These are phyloP conservation scores for Pseudopodoces humilis DNA, from an alignment of 2,113 vertebrate species.

Conservation along the genomic window DNA sequence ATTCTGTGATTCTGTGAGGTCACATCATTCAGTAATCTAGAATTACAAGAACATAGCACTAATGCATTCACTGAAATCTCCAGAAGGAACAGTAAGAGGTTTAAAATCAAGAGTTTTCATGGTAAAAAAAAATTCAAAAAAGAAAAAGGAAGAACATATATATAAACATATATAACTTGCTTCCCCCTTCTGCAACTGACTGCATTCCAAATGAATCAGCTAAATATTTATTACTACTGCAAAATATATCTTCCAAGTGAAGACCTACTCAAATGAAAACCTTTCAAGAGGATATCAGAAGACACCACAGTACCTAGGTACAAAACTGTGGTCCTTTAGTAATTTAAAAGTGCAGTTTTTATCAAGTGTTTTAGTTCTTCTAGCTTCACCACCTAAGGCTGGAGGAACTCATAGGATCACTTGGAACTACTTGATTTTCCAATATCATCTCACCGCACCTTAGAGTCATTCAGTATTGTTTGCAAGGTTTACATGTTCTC, in stretches of 20 bases:
- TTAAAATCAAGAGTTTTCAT: background rate
- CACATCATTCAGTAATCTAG: background rate
- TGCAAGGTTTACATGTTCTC: background rate
- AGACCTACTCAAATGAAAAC: background rate
- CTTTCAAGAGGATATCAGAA: background rate
- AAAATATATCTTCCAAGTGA: background rate
- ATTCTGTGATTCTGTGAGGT: background rate
- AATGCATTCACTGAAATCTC: background rate
- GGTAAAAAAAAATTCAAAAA: background rate
- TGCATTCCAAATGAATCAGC: background rate
- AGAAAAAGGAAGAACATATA: background rate
- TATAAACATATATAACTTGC: background rate
- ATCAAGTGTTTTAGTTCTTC: background rate
- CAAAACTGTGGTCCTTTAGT: background rate
- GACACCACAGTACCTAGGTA: background rate
- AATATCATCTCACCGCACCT: background rate
- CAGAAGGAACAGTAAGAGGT: background rate
- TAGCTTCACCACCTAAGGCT: background rate
- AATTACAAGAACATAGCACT: background rate
- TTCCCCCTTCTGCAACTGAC: background rate
- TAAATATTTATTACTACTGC: background rate
- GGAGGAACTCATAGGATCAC: background rate
- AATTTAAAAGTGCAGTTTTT: background rate
- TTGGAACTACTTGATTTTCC: background rate
- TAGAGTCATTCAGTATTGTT: background rate